phyloP scores from a whole-genome alignment of 2,113 vertebrate species.

The Chrysemys picta region DNA sequence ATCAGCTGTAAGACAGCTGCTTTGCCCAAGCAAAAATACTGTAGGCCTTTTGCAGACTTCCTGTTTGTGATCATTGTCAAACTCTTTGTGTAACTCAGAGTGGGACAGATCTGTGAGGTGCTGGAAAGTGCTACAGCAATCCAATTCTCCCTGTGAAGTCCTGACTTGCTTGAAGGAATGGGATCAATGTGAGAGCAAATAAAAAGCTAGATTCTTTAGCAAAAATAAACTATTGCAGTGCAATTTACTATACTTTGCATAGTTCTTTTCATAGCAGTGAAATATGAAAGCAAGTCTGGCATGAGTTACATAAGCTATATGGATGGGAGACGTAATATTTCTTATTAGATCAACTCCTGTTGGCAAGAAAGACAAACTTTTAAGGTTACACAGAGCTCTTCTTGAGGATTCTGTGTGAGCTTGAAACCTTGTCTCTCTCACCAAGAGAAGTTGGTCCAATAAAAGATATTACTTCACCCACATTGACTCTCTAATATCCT shows the following conservation, averaged over 20 bases:
- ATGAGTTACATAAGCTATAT: neutral
- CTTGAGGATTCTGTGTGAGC: too few species aligned
- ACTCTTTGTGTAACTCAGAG: conserved; percentile 12
- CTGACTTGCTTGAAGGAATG: neutral
- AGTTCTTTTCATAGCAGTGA: neutral
- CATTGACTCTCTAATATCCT: neutral
- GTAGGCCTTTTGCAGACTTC: neutral
- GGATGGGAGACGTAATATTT: neutral
- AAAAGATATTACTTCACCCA: neutral
- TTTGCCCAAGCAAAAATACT: conserved; percentile 39
- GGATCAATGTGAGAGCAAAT: neutral
- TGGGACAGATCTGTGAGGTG: accelerated
- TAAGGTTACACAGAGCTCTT: neutral
- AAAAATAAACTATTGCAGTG: neutral
- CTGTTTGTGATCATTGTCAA: neutral
- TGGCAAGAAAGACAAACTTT: neutral
- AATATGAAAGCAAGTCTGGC: neutral
- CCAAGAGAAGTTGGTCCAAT: neutral
- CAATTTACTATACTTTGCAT: neutral
- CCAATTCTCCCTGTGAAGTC: accelerated
- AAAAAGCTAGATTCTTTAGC: neutral
- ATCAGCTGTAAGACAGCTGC: conserved; percentile 51
- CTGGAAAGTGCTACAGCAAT: neutral
- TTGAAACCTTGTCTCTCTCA: neutral
- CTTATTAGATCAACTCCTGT: neutral